Evolutionary conservation across 2,888 invertebrate species (phyloP), one percentile per base, ranked within the genome.

Genomic region (Mythimna pallens): DNA sequence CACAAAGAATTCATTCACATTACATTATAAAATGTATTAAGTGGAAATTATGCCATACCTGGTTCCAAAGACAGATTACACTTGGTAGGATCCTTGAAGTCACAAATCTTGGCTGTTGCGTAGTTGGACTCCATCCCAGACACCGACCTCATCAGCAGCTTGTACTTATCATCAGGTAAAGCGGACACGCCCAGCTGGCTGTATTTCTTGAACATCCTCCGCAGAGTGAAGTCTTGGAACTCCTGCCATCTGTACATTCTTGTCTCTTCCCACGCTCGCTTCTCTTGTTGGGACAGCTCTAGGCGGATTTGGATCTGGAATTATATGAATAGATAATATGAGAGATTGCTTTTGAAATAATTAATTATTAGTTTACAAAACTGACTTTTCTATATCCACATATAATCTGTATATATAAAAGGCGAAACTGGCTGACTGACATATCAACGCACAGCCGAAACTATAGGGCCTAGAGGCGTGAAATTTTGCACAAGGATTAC

Each of bases 51-150:
- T 36, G 40, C n/a, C 88, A 92, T 90, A 97, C 97, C 98, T 78
- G 98, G 98, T 88, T 98, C 98, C 55, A 98, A 94, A 20, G 97
- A 92, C 34, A 98, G 92, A 88, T 98, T 97, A 85, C 98, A 98
- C 82, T 97, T 97, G 0, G 89, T 93, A 0, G 90, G 88, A 80
- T 98, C 94, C 55, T 97, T 97, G 85, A 93, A 98, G n/a, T 97
- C 97, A 88, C 98, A 98, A 25, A 98, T 97, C 91, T 98, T 98
- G 0, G 98, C 97, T 17, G 97, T 98, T 0, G 98, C 97, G 88
- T 98, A 98, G 81, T 97, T 97, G 0, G 97, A 96, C 87, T 98
- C 97, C 98, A 98, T 98, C 9, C 97, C 97, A 0, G 97, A 97
- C 3, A 97, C 95, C 0, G 97, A 96, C 82, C 97, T 96, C 89